Percentiles rank a stretch among this genome's conserved stretches.
phyloP scores from a whole-genome alignment of 2,113 vertebrate species.

The Pongo pygmaeus region DNA sequence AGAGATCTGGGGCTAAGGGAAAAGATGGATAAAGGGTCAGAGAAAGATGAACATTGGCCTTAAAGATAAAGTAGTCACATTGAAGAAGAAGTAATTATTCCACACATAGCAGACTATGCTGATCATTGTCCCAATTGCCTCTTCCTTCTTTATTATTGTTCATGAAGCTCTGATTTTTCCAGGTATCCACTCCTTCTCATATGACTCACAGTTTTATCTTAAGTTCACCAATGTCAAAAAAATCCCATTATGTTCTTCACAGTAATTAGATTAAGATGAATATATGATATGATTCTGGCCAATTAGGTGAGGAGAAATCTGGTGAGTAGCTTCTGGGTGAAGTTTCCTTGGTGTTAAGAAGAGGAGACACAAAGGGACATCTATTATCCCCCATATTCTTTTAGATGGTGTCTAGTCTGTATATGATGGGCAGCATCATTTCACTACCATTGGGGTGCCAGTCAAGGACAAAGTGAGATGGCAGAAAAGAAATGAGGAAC shows the following conservation, averaged over 20 bases:
- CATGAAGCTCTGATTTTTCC: not conserved
- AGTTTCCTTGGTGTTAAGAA: not conserved
- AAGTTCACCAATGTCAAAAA: not conserved
- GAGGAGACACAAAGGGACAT: not conserved
- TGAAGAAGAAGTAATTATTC: not conserved
- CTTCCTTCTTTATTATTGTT: not conserved
- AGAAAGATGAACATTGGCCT: not conserved
- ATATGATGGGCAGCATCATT: too few relatives aligned
- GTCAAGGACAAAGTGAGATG: not conserved
- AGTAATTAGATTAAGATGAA: not conserved
- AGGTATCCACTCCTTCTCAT: not conserved
- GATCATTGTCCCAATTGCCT: not conserved
- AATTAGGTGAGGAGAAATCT: not conserved
- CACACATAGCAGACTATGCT: not conserved
- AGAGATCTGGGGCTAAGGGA: not conserved
- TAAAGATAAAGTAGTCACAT: not conserved
- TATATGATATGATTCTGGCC: not conserved
- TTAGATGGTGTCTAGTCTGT: not conserved
- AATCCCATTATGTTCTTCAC: not conserved
- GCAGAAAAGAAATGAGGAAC: not conserved
- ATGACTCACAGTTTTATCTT: not conserved
- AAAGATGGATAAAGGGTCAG: not conserved
- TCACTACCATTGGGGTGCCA: not conserved
- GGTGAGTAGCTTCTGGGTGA: not conserved
- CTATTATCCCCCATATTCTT: not conserved